Conservation (phyloP, 1,140 invertebrate species). For the Melitaea cinxia region DNA sequence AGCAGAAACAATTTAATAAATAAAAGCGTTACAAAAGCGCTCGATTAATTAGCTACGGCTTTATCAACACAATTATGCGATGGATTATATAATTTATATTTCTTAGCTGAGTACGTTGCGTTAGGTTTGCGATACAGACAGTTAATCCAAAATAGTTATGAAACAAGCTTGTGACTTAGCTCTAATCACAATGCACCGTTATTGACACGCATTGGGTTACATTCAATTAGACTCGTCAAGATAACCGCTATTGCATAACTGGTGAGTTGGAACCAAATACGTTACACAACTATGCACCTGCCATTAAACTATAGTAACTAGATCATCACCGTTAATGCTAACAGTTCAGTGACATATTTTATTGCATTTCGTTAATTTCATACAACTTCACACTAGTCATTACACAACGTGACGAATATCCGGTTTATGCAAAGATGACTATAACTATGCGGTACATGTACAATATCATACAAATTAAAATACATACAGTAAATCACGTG, state of each 20-base stretch:
- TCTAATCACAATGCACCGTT: conserved; percentile 40
- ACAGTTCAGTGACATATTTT: not conserved
- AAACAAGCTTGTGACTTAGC: conserved; percentile 4
- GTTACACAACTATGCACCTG: conserved; percentile 45
- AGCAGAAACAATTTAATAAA: not conserved
- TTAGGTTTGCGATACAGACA: conserved; percentile 7
- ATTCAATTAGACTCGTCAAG: conserved; percentile 47
- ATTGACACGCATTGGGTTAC: conserved; percentile 41
- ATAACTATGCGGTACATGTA: not conserved
- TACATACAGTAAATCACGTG: conserved; percentile 33
- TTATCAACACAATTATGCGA: conserved; percentile 11
- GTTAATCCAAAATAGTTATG: conserved; percentile 12
- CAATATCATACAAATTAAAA: conserved; percentile 11
- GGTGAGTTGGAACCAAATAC: conserved; percentile 30
- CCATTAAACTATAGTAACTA: conserved; percentile 34
- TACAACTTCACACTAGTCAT: not conserved
- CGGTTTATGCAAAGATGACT: conserved; percentile 2
- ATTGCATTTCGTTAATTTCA: not conserved
- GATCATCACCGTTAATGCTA: conserved; percentile 28
- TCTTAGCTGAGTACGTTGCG: not conserved
- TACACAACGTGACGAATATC: not conserved
- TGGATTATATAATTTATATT: conserved; percentile 15
- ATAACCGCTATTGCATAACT: conserved; percentile 46
- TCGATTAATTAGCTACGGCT: conserved; percentile 7
- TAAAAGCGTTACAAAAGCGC: conserved; percentile 11